phyloP scores from a whole-genome alignment of 2,797 vertebrate genomes.

The Iguana delicatissima region DNA sequence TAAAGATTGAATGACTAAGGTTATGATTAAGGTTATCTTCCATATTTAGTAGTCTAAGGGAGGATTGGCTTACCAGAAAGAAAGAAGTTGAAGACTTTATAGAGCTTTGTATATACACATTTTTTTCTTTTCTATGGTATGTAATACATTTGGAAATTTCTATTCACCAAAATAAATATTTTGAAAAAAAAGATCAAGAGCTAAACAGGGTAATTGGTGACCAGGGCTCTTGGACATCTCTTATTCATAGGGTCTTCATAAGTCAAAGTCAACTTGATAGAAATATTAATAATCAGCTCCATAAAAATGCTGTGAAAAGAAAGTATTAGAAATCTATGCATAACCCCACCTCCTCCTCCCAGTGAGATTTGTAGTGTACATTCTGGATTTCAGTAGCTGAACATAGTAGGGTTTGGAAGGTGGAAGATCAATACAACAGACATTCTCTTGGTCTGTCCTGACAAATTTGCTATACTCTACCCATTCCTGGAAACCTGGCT shows the following conservation, averaged over 20 bases:
- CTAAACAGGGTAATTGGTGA: background rate
- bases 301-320: background rate
- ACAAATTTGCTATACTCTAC: background rate
- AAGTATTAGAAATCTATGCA: background rate
- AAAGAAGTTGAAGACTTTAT: too few species aligned
- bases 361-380: background rate
- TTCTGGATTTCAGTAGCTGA: background rate
- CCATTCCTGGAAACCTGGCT: constrained; percentile 14
- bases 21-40: too few species aligned
- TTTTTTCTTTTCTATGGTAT: too few species aligned
- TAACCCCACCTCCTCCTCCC: too few species aligned
- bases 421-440: background rate
- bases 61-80: too few species aligned
- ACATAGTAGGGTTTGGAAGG: background rate
- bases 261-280: background rate
- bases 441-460: background rate
- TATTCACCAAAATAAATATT: too few species aligned
- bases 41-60: too few species aligned
- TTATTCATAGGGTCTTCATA: background rate
- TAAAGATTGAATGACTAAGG: too few species aligned
- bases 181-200: background rate
- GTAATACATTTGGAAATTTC: too few species aligned
- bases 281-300: background rate
- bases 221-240: background rate
- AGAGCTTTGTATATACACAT: too few species aligned